phyloP scores from a whole-genome alignment of 37 sponge, comb jelly and placozoan species.

The Aplysina aerophoba region DNA sequence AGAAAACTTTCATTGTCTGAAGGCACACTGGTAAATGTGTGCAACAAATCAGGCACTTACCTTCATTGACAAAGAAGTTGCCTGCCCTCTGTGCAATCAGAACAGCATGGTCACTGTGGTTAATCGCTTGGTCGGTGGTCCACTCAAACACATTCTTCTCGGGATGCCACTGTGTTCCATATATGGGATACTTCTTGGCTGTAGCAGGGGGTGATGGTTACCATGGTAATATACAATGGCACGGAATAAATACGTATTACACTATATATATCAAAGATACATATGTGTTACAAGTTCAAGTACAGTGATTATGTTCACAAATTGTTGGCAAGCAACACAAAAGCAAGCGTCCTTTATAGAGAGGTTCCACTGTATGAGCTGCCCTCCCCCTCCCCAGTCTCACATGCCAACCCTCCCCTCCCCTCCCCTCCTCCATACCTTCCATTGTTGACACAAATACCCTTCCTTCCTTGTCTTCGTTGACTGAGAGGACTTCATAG shows the following conservation, averaged over 20 bases:
- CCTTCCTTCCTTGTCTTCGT: conserved; percentile 61
- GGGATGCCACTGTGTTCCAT: conserved; percentile 89
- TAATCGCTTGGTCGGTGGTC: conserved; percentile 57
- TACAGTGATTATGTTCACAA: no score
- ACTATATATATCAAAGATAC: no score
- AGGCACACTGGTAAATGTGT: background rate
- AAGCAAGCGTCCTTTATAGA: no score
- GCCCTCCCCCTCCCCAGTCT: no score
- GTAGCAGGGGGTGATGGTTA: background rate
- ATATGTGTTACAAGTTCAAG: no score
- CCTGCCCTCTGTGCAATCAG: conserved; percentile 66
- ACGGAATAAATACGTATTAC: background rate
- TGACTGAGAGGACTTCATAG: conserved; percentile 71
- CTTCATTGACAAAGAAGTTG: conserved; percentile 90
- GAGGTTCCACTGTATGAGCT: no score
- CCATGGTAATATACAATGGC: background rate
- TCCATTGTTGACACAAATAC: conserved; percentile 82
- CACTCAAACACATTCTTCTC: conserved; percentile 94
- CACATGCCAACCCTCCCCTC: no score
- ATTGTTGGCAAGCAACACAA: no score
- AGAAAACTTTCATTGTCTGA: no score
- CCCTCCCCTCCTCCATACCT: no score
- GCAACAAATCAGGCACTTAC: conserved; percentile 23
- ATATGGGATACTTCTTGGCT: conserved; percentile 77
- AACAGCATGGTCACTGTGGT: conserved; percentile 80